These are phyloP conservation scores for Propithecus perrieri DNA, from an alignment of 2,797 vertebrate genomes.

Conservation along the genomic window DNA sequence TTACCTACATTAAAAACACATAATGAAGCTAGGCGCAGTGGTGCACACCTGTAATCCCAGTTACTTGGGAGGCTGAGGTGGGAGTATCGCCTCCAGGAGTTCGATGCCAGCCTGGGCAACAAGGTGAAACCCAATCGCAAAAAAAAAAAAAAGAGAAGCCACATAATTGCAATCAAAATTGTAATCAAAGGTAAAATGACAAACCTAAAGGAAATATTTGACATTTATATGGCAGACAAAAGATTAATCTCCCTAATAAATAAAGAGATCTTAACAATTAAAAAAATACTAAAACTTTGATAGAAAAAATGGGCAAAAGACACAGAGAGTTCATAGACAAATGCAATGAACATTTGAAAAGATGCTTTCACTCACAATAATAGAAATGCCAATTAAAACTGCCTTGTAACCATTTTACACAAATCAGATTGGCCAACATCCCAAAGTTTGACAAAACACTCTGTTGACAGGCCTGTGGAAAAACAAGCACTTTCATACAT, in stretches of 20 bases:
- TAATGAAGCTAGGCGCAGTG: not conserved
- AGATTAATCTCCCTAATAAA: not conserved
- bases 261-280: conserved; percentile 25
- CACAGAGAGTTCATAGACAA: conserved; percentile 5
- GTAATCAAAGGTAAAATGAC: conserved; percentile 2
- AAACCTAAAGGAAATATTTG: conserved; percentile 2
- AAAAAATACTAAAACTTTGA: not conserved
- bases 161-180: too few relatives aligned
- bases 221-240: not conserved
- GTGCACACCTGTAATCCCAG: too few relatives aligned
- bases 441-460: conserved; percentile 40
- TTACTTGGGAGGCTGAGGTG: too few relatives aligned
- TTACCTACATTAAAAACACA: conserved; percentile 24
- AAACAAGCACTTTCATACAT: not conserved
- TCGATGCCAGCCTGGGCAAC: too few relatives aligned
- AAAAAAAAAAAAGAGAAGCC: too few relatives aligned
- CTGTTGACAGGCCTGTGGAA: not conserved
- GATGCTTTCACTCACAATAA: conserved; percentile 8
- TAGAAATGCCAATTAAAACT: conserved; percentile 19
- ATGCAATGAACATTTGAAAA: conserved; percentile 22
- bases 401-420: conserved; percentile 6
- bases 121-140: too few relatives aligned
- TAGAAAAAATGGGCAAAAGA: not conserved
- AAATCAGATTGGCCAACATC: conserved; percentile 28
- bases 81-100: too few relatives aligned